Evolutionary conservation across 2,113 vertebrate species (phyloP).

Genomic region (Oreochromis spilurus): DNA sequence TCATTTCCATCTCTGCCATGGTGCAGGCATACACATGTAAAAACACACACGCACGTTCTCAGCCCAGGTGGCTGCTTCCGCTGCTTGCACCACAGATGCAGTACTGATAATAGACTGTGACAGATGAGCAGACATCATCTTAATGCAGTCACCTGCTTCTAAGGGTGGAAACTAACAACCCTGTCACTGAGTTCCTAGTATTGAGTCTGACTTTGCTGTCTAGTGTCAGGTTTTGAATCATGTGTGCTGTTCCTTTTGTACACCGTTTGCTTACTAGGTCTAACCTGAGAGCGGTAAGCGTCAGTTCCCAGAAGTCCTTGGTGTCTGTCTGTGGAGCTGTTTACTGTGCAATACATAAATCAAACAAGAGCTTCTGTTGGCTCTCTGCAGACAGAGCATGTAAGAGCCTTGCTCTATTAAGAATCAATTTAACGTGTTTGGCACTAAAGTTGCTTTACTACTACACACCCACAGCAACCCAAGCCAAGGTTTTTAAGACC

Average conservation of each 20-base stretch:
- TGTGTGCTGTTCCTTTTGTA: neutral
- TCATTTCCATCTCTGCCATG: neutral
- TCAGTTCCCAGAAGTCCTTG: neutral
- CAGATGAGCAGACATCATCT: conserved; percentile 22
- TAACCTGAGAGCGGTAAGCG: neutral
- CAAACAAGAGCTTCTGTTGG: neutral
- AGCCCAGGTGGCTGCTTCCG: conserved; percentile 36
- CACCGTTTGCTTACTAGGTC: neutral
- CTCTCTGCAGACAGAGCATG: neutral
- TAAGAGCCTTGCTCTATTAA: neutral
- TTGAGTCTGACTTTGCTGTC: neutral
- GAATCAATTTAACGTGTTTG: conserved; percentile 13
- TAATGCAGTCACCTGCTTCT: conserved; percentile 1
- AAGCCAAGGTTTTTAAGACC: conserved; percentile 24
- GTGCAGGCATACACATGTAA: neutral
- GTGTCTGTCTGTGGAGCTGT: neutral
- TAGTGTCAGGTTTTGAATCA: neutral
- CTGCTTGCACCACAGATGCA: neutral
- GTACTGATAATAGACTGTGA: conserved; percentile 17
- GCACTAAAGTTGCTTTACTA: neutral
- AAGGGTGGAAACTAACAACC: neutral
- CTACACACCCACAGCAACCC: neutral
- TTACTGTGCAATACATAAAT: neutral
- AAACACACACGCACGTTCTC: neutral
- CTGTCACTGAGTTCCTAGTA: neutral